Percentiles rank a stretch among this genome's conserved stretches.
phyloP scores from a whole-genome alignment of 2,113 vertebrate genomes.

The Pituophis catenifer region DNA sequence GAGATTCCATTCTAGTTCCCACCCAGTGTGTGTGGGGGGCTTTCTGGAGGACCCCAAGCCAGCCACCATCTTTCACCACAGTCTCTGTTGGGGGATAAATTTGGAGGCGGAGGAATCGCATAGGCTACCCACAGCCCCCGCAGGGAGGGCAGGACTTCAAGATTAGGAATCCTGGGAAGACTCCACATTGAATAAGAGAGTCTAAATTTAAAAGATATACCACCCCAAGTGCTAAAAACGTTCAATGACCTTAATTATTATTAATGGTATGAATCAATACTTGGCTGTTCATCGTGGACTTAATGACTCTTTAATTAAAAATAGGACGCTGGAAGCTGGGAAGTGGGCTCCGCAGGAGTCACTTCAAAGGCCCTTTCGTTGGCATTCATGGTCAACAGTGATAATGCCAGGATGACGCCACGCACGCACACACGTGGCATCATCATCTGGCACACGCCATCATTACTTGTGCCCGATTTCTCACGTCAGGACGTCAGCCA shows the following conservation, averaged over 20 bases:
- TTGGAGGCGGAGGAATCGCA: neutral
- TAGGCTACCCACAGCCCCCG: neutral
- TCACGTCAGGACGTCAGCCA: neutral
- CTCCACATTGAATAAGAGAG: neutral
- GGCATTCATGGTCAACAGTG: neutral
- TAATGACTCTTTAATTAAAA: neutral
- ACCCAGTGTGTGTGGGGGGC: neutral
- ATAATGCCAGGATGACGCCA: neutral
- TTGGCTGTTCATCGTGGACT: neutral
- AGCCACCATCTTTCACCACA: neutral
- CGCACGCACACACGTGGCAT: too few species aligned
- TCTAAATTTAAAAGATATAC: neutral
- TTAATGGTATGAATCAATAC: neutral
- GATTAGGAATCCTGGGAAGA: neutral
- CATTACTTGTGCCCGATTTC: neutral
- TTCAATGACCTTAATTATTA: neutral
- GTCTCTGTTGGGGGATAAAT: neutral
- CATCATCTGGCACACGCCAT: neutral
- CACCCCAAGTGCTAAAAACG: neutral
- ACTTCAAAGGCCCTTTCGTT: neutral
- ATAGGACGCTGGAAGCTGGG: neutral
- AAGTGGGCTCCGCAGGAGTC: neutral
- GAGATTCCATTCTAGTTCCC: neutral
- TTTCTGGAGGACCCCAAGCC: neutral
- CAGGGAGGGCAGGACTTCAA: neutral